Percentiles rank a stretch among this genome's conserved stretches.
Evolutionary conservation across 2,888 invertebrate species (phyloP).

Genomic region (Tanytarsus gracilentus): DNA sequence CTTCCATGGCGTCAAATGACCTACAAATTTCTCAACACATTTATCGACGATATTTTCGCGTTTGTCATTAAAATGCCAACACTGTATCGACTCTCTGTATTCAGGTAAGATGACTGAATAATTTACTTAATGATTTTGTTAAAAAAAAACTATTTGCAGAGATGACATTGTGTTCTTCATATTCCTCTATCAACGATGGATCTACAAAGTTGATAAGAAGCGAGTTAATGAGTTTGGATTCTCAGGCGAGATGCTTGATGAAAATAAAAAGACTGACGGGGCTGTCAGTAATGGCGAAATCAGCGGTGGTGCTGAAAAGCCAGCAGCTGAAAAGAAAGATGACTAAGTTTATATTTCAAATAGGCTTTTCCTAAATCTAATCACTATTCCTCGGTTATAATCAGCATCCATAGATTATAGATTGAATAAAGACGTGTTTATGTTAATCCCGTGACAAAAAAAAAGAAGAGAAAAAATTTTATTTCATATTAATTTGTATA

Average conservation of each 20-base stretch:
- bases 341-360: constrained; percentile 34
- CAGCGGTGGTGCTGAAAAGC: constrained; percentile 32
- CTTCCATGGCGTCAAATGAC: constrained; percentile 99
- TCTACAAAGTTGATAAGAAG: constrained; percentile 92
- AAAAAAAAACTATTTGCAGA: not conserved
- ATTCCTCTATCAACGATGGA: constrained; percentile 97
- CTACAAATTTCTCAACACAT: constrained; percentile 98
- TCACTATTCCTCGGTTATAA: too few relatives aligned
- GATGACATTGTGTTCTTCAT: constrained; percentile 94
- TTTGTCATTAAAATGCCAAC: constrained; percentile 99
- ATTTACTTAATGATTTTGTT: not conserved
- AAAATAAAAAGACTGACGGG: constrained; percentile 33
- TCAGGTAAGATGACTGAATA: constrained; percentile 55
- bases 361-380: not conserved
- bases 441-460: too few relatives aligned
- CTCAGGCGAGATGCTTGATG: constrained; percentile 78
- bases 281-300: not conserved
- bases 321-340: constrained; percentile 39
- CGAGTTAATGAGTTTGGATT: constrained; percentile 98
- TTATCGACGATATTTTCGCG: constrained; percentile 99
- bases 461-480: too few relatives aligned
- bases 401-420: too few relatives aligned
- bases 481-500: too few relatives aligned
- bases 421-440: too few relatives aligned
- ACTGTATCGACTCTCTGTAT: constrained; percentile 94